Conservation (phyloP, 2,113 vertebrate species). For the Lota lota region DNA sequence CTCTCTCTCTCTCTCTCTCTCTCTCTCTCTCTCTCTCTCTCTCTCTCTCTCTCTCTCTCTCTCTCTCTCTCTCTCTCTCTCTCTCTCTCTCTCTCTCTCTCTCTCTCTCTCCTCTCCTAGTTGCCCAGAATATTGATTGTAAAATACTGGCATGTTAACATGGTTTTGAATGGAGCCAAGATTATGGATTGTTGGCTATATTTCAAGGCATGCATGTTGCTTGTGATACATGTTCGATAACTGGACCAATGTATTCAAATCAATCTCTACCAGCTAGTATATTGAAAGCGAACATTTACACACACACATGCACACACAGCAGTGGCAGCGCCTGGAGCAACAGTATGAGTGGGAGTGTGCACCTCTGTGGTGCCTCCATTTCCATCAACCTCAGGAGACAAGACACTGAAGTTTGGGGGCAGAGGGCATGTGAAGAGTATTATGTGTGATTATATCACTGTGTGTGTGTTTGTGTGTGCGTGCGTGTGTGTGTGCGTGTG, state of each 20-base stretch:
- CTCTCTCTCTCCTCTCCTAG: too few relatives aligned
- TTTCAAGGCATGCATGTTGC: too few relatives aligned
- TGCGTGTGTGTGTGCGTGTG: background rate
- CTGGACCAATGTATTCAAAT: background rate
- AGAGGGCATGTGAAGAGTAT: background rate
- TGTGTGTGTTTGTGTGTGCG: background rate
- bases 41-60: too few relatives aligned
- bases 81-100: too few relatives aligned
- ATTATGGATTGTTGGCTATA: too few relatives aligned
- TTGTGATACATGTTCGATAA: too few relatives aligned
- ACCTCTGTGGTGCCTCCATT: background rate
- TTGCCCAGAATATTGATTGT: too few relatives aligned
- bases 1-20: too few relatives aligned
- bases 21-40: too few relatives aligned
- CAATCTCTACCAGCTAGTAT: background rate
- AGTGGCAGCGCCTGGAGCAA: constrained; percentile 33
- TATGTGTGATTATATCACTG: background rate
- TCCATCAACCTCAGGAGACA: background rate
- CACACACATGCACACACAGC: constrained; percentile 11
- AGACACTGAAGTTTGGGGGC: background rate
- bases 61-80: too few relatives aligned
- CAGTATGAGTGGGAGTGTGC: constrained; percentile 15
- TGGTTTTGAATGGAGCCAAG: too few relatives aligned
- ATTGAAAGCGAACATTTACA: background rate
- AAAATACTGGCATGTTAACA: too few relatives aligned